These are phyloP conservation scores for Ariopsis seemanni DNA, from an alignment of 2,113 vertebrate species.

Conservation along the genomic window DNA sequence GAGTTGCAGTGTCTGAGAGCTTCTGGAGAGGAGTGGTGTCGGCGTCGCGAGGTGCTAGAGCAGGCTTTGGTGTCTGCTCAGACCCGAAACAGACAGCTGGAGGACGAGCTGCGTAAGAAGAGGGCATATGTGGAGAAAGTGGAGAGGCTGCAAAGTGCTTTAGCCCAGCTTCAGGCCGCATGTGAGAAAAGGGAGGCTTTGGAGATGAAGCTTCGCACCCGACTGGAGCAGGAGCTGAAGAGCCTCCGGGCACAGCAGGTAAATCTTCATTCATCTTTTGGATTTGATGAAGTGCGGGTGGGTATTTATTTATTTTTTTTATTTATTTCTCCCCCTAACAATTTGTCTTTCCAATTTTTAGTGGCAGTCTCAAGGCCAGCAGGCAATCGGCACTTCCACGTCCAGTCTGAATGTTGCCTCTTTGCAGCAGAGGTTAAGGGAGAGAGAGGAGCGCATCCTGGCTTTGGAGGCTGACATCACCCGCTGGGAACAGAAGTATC, in stretches of 20 bases:
- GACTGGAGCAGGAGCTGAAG: slow-evolving; percentile 95
- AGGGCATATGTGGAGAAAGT: slow-evolving; percentile 94
- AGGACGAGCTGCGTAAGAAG: slow-evolving; percentile 90
- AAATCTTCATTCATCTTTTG: slow-evolving; percentile 20
- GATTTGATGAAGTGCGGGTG: neutral
- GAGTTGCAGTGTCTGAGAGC: slow-evolving; percentile 80
- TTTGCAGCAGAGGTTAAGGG: slow-evolving; percentile 85
- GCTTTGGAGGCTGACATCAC: slow-evolving; percentile 97
- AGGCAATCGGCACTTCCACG: slow-evolving; percentile 42
- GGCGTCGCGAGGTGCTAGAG: slow-evolving; percentile 85
- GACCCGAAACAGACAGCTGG: slow-evolving; percentile 79
- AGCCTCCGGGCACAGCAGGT: slow-evolving; percentile 92
- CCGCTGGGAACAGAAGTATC: slow-evolving; percentile 97
- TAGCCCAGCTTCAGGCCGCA: slow-evolving; percentile 92
- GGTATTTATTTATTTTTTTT: too few relatives aligned
- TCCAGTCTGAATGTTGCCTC: slow-evolving; percentile 71
- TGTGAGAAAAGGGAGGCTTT: slow-evolving; percentile 93
- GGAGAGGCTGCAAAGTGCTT: slow-evolving; percentile 87
- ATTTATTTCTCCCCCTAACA: neutral
- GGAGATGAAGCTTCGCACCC: slow-evolving; percentile 86
- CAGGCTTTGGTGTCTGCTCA: slow-evolving; percentile 85
- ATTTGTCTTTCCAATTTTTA: slow-evolving; percentile 53
- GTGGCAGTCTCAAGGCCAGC: slow-evolving; percentile 74
- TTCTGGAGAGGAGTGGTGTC: slow-evolving; percentile 85
- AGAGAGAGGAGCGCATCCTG: slow-evolving; percentile 90